Percentiles rank a stretch among this genome's conserved stretches.
Conservation (phyloP, 2,113 vertebrate genomes). For the Dicentrarchus labrax region DNA sequence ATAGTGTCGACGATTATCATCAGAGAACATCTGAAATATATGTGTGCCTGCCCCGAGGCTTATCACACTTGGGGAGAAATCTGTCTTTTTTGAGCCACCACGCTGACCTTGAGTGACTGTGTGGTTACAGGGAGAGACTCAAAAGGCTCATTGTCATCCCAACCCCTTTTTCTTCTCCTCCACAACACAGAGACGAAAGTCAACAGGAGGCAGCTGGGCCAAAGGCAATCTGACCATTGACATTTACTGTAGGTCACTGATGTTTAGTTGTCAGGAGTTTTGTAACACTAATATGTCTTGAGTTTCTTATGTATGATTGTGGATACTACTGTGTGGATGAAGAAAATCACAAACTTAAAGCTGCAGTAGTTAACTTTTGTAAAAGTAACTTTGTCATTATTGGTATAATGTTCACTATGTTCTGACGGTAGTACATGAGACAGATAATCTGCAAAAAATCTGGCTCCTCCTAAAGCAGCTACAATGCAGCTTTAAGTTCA, state of each 20-base stretch:
- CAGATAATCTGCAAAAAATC: no score
- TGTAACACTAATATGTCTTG: background rate
- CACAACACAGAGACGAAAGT: background rate
- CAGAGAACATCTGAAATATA: constrained; percentile 76
- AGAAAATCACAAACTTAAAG: background rate
- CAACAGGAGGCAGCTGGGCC: background rate
- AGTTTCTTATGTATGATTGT: background rate
- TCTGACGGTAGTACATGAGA: no score
- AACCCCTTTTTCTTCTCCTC: constrained; percentile 6
- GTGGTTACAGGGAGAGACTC: constrained; percentile 34
- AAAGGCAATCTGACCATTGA: background rate
- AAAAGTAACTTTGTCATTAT: no score
- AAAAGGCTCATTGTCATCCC: constrained; percentile 14
- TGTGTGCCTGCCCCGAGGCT: constrained; percentile 54
- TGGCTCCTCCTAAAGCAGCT: no score
- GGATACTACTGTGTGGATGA: no score
- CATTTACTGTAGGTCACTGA: background rate
- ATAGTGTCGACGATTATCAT: constrained; percentile 70
- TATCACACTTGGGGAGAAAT: constrained; percentile 69
- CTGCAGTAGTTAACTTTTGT: no score
- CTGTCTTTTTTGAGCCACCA: constrained; percentile 54
- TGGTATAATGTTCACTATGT: no score
- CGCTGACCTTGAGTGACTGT: constrained; percentile 76
- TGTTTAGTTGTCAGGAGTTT: constrained; percentile 2
- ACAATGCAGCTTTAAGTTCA: background rate